A percentile compares a stretch with the other conserved stretches of the same genome.
Conservation (phyloP, 2,888 invertebrate genomes). For the Ennomos erosarius region DNA sequence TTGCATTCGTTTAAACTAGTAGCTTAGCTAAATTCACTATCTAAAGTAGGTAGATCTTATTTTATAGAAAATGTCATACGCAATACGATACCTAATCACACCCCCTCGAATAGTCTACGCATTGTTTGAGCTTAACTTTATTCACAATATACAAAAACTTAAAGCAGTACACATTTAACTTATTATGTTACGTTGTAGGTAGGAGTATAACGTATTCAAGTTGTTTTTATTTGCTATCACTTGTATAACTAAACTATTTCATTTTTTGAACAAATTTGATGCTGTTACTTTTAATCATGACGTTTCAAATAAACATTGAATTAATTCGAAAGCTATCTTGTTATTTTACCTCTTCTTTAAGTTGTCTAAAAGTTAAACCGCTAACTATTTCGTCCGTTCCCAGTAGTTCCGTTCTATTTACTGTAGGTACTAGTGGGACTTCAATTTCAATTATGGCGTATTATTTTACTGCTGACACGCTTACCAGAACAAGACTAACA, state of each 20-base stretch:
- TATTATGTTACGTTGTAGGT: slow-evolving; percentile 34
- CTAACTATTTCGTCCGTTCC: no score
- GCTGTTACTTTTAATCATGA: slow-evolving; percentile 81
- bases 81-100: slow-evolving; percentile 15
- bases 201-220: slow-evolving; percentile 52
- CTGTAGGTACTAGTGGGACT: no score
- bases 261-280: slow-evolving; percentile 76
- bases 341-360: slow-evolving; percentile 30
- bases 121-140: slow-evolving; percentile 8
- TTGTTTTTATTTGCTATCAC: slow-evolving; percentile 50
- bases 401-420: neutral
- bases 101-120: slow-evolving; percentile 18
- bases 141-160: slow-evolving; percentile 18
- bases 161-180: slow-evolving; percentile 27
- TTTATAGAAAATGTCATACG: slow-evolving; percentile 16
- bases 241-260: slow-evolving; percentile 60
- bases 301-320: slow-evolving; percentile 81
- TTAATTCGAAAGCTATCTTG: slow-evolving; percentile 59
- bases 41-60: slow-evolving; percentile 21
- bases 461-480: no score
- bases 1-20: slow-evolving; percentile 22
- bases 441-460: no score
- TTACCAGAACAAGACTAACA: neutral
- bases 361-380: no score
- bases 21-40: slow-evolving; percentile 24